phyloP scores from a whole-genome alignment of 2,113 vertebrate species.

The Zosterops japonicus region DNA sequence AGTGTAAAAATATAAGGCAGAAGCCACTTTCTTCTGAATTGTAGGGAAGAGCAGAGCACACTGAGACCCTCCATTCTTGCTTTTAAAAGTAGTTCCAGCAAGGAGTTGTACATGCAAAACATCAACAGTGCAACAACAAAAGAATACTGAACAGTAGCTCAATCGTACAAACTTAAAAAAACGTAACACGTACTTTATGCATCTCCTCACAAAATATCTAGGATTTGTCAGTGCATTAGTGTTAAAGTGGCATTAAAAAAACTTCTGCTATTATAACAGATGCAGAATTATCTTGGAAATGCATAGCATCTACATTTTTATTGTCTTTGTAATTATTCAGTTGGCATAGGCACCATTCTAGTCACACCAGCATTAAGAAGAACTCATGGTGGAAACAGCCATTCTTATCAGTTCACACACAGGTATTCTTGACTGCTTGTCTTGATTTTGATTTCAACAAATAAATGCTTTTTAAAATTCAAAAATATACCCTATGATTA shows the following conservation, averaged over 20 bases:
- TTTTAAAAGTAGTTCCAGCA: constrained; percentile 63
- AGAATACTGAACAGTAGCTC: constrained; percentile 70
- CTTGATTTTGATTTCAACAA: constrained; percentile 71
- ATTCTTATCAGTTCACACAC: constrained; percentile 59
- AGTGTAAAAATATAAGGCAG: constrained; percentile 69
- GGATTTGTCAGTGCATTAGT: constrained; percentile 85
- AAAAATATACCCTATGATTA: constrained; percentile 83
- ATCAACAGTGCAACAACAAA: constrained; percentile 67
- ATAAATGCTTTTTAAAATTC: constrained; percentile 76
- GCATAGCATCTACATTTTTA: constrained; percentile 81
- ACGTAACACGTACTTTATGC: constrained; percentile 57
- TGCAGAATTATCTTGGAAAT: constrained; percentile 81
- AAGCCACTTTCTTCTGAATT: constrained; percentile 71
- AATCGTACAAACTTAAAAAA: constrained; percentile 67
- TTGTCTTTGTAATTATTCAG: constrained; percentile 66
- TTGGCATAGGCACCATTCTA: constrained; percentile 80
- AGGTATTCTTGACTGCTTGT: constrained; percentile 69
- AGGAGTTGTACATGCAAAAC: constrained; percentile 71
- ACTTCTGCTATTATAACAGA: constrained; percentile 79
- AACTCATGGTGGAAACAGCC: constrained; percentile 75
- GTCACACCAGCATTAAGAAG: constrained; percentile 75
- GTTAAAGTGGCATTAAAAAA: constrained; percentile 84
- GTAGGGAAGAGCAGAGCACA: constrained; percentile 58
- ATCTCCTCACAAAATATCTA: constrained; percentile 77
- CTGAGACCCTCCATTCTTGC: constrained; percentile 25